Conservation (phyloP, 2,888 invertebrate genomes). For the Cantharis rufa region DNA sequence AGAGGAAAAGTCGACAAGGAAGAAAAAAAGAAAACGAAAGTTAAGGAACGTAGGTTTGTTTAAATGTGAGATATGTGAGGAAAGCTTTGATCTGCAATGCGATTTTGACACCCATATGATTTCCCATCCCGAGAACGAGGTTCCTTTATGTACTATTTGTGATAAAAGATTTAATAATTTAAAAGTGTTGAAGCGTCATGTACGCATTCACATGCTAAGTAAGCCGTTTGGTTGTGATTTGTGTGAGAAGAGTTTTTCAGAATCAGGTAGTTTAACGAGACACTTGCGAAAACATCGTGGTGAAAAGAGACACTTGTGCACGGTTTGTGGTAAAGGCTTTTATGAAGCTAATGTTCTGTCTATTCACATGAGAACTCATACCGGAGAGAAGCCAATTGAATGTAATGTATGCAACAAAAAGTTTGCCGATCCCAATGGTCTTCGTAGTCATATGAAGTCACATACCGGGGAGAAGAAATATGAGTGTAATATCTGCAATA, state of each 20-base stretch:
- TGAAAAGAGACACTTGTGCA: slow-evolving; percentile 48
- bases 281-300: slow-evolving; percentile 49
- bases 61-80: slow-evolving; percentile 41
- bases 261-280: slow-evolving; percentile 47
- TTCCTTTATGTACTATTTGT: slow-evolving; percentile 44
- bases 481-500: slow-evolving; percentile 43
- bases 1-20: slow-evolving; percentile 7
- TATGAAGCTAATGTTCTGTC: slow-evolving; percentile 48
- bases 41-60: slow-evolving; percentile 22
- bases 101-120: slow-evolving; percentile 46
- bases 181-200: slow-evolving; percentile 45
- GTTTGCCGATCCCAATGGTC: slow-evolving; percentile 48
- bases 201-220: slow-evolving; percentile 45
- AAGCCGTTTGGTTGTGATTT: slow-evolving; percentile 46
- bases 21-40: slow-evolving; percentile 13
- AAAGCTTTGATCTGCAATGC: slow-evolving; percentile 41
- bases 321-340: slow-evolving; percentile 48
- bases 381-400: slow-evolving; percentile 48
- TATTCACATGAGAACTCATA: slow-evolving; percentile 48
- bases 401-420: slow-evolving; percentile 44
- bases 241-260: slow-evolving; percentile 45
- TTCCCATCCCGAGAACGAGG: slow-evolving; percentile 42
- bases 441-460: slow-evolving; percentile 45
- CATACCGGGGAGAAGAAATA: slow-evolving; percentile 48
- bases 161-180: slow-evolving; percentile 44